phyloP scores from a whole-genome alignment of 2,888 invertebrate genomes.

The Conomelus anceps region DNA sequence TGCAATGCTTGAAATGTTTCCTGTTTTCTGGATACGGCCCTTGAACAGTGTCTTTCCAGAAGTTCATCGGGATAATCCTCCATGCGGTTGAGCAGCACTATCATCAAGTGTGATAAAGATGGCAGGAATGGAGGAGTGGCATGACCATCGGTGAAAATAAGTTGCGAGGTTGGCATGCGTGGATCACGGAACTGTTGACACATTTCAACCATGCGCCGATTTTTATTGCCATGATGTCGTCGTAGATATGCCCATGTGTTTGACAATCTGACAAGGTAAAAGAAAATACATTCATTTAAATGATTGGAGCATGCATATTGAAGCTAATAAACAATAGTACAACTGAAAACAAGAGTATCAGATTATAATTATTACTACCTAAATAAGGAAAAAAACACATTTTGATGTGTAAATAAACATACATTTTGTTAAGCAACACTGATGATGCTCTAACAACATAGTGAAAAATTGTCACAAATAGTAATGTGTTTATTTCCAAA shows the following conservation, averaged over 20 bases:
- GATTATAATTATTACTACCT: too few species aligned
- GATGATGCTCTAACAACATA: too few species aligned
- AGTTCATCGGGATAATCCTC: conserved; percentile 35
- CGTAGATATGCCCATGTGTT: conserved; percentile 48
- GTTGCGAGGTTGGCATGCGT: conserved; percentile 41
- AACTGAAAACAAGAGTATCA: too few species aligned
- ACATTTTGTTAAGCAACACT: too few species aligned
- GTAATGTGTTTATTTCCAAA: too few species aligned
- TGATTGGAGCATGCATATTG: too few species aligned
- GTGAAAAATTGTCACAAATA: too few species aligned
- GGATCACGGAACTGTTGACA: conserved; percentile 46
- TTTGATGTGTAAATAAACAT: too few species aligned
- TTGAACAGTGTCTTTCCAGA: neutral
- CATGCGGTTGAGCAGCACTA: conserved; percentile 42
- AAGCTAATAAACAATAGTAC: too few species aligned
- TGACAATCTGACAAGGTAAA: too few species aligned
- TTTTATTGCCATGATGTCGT: conserved; percentile 43
- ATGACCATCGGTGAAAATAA: conserved; percentile 42
- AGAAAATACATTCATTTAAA: too few species aligned
- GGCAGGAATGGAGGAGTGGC: conserved; percentile 45
- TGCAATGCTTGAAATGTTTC: neutral
- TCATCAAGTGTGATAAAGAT: conserved; percentile 45
- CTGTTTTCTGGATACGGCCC: neutral
- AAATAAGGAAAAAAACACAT: too few species aligned
- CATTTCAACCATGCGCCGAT: conserved; percentile 45